Evolutionary conservation across 1,140 invertebrate species (phyloP), one percentile per base, ranked within the genome.

Genomic region (Lepidurus apus): DNA sequence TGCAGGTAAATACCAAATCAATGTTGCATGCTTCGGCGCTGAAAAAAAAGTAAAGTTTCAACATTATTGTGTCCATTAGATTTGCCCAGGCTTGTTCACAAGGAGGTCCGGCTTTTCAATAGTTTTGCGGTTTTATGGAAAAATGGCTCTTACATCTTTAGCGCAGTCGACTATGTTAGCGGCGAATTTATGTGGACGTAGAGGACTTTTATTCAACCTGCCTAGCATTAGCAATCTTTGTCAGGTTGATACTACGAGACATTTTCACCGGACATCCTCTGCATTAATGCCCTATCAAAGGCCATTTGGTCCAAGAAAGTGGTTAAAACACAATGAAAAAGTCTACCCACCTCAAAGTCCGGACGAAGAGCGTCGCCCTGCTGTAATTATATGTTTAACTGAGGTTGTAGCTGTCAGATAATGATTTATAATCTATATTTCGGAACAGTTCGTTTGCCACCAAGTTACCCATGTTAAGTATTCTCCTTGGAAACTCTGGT

Each of bases 401-500:
- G 34, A 45, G 74, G 76, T n/a, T 11, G 26, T 73, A 75, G 42
- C 42, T 24, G 42, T 53, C 1, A 3, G 65, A 21, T 78, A 80
- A 13, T 80, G 17, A 75, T 80, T 76, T 81, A 81, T 78, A 80
- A 75, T 74, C 65, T 65, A 74, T 80, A 83, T 83, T 83, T 77
- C 80, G 78, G 91, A 91, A 78, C 83, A 95, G 94, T 96, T 90
- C 87, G 89, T 97, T 0, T 95, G 93, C 81, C 93, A 97, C 85
- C 87, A 90, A 85, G 91, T 91, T 82, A 85, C 86, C 44, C 93
- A 96, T 83, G 90, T 98, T 74, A 95, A 96, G 86, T 97, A 97
- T 82, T 94, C 92, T 83, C 92, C 91, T 0, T 91, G 93, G 81
- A 97, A 96, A 83, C 90, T 98, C 90, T 97, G 93, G 93, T 98